Percentiles rank a stretch among this genome's conserved stretches.
Conservation (phyloP, 1,140 invertebrate species). For the Macrocentrus cingulum region DNA sequence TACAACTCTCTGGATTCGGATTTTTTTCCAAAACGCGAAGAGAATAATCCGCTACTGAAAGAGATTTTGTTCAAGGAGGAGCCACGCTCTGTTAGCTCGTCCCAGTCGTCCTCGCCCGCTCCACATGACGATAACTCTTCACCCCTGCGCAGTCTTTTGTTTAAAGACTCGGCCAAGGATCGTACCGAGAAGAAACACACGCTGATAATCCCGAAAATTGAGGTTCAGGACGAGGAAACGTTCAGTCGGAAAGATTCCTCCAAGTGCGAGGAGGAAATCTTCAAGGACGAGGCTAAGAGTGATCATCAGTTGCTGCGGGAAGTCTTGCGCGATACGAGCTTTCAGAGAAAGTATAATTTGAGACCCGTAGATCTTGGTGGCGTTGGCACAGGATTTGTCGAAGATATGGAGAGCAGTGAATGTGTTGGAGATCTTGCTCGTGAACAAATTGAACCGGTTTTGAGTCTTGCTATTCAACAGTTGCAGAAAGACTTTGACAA, state of each 20-base stretch:
- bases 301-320: constrained; percentile 79
- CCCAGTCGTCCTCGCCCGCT: constrained; percentile 33
- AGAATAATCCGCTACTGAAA: constrained; percentile 44
- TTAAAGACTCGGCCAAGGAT: constrained; percentile 31
- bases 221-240: constrained; percentile 22
- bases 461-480: constrained; percentile 83
- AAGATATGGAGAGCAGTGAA: constrained; percentile 53
- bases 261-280: constrained; percentile 44
- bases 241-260: constrained; percentile 27
- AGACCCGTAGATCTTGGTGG: constrained; percentile 70
- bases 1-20: constrained; percentile 55
- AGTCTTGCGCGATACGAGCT: constrained; percentile 78
- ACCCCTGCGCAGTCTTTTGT: constrained; percentile 46
- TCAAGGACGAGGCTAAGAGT: constrained; percentile 44
- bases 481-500: constrained; percentile 81
- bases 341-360: constrained; percentile 79
- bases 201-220: constrained; percentile 25
- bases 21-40: constrained; percentile 54
- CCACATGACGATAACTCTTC: constrained; percentile 39
- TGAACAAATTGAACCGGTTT: constrained; percentile 79
- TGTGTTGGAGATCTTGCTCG: constrained; percentile 66
- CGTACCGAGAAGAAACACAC: neutral
- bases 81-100: constrained; percentile 35
- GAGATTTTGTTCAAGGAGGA: constrained; percentile 55
- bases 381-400: constrained; percentile 62